Conservation (phyloP, 2,113 vertebrate genomes). For the Ammodytes dubius region DNA sequence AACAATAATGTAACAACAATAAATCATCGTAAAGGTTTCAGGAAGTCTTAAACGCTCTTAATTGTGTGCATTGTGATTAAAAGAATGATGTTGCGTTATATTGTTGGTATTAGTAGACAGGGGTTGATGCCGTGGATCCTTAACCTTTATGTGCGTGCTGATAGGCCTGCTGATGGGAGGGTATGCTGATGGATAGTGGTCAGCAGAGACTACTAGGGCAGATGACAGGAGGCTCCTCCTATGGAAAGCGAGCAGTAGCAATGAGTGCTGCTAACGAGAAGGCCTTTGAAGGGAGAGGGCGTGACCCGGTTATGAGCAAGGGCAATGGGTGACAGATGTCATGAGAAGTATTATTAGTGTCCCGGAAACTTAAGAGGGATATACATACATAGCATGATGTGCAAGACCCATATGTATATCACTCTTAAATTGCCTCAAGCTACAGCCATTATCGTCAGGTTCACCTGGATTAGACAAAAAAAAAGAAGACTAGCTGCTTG, state of each 20-base stretch:
- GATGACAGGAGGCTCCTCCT: conserved; percentile 52
- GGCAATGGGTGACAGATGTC: conserved; percentile 58
- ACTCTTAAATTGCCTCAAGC: conserved; percentile 58
- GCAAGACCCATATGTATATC: neutral
- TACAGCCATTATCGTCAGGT: conserved; percentile 46
- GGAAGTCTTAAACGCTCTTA: neutral
- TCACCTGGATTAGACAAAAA: conserved; percentile 40
- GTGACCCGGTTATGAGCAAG: conserved; percentile 64
- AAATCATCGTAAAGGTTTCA: neutral
- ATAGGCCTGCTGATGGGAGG: conserved; percentile 59
- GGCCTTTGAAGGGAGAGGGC: conserved; percentile 74
- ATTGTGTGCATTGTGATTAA: neutral
- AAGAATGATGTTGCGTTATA: no score
- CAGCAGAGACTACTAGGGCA: conserved; percentile 38
- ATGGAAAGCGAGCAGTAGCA: conserved; percentile 65
- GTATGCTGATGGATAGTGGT: conserved; percentile 57
- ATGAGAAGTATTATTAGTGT: conserved; percentile 50
- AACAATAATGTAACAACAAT: no score
- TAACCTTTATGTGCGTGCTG: conserved; percentile 64
- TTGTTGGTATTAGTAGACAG: no score
- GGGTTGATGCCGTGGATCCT: conserved; percentile 38
- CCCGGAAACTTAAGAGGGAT: neutral
- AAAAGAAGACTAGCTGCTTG: conserved; percentile 6
- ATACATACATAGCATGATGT: no score
- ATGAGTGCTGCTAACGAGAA: conserved; percentile 65